A percentile compares a stretch with the other conserved stretches of the same genome.
phyloP scores from a whole-genome alignment of 2,888 invertebrate species.

The Apotomis capreana region DNA sequence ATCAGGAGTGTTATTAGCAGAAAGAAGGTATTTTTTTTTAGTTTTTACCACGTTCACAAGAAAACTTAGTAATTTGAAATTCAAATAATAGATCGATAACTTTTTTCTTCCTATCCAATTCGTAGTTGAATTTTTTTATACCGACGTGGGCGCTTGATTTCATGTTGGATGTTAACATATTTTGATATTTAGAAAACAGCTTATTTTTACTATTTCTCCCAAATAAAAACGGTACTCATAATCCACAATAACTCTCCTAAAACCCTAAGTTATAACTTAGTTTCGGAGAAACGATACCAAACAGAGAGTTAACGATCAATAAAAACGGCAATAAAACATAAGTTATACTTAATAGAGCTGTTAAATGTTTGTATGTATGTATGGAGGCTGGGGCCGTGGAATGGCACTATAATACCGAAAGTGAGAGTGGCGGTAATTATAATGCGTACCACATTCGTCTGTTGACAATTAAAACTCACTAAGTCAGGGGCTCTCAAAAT shows the following conservation, averaged over 20 bases:
- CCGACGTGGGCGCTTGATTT: neutral
- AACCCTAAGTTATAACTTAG: conserved; percentile 42
- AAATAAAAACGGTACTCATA: conserved; percentile 28
- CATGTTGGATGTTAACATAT: too few species aligned
- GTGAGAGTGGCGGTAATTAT: conserved; percentile 29
- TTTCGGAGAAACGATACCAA: conserved; percentile 44
- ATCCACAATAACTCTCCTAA: conserved; percentile 33
- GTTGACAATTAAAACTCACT: neutral
- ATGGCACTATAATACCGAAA: conserved; percentile 48
- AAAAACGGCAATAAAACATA: conserved; percentile 58
- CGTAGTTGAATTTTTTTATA: neutral
- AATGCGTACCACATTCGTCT: neutral
- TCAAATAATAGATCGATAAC: too few species aligned
- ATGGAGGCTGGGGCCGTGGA: conserved; percentile 44
- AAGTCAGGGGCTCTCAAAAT: neutral
- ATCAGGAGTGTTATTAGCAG: too few species aligned
- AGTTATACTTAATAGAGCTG: conserved; percentile 58
- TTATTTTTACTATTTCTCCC: conserved; percentile 18
- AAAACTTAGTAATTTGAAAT: too few species aligned
- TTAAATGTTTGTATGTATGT: conserved; percentile 44
- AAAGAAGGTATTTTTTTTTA: too few species aligned
- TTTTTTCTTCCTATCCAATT: too few species aligned
- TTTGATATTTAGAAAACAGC: conserved; percentile 6
- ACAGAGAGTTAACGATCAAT: conserved; percentile 56
- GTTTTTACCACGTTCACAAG: too few species aligned